Base-by-base conservation (phyloP, 2,113 vertebrate genomes). In the Syngnathus floridae region DNA sequence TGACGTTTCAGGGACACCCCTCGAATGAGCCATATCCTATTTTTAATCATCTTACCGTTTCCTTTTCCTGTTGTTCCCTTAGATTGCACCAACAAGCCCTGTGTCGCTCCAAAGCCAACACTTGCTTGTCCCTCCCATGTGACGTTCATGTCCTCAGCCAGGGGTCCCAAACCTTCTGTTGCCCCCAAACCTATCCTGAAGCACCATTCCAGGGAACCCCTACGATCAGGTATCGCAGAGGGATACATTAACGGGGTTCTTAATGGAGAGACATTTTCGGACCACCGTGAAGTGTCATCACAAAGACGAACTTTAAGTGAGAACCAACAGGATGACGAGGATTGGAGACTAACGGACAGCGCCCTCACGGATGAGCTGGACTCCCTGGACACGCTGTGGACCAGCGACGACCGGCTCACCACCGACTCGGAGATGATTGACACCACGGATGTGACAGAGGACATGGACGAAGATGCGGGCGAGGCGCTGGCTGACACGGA, bases 101-200 rank as follows among this genome's bases (percentile, higher is more conserved):
- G 93, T 71, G 78, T 95, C 78, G 93, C 94, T 87, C 94, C 93
- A 1, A 95, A 95, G 88, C 93, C 93, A 72, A 92, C 91, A 85
- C 88, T 91, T 74, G 74, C 88, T 26, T 79, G 89, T 83, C 86
- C 90, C 52, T 76, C 88, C 76, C 84, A 81, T 41, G 87, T 91
- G 66, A 93, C 81, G 82, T 89, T 89, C 65, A 79, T 86, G 77
- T 88, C 92, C 71, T 81, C 88, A 88, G 82, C 89, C 40, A 91
- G 93, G 84, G 92, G 93, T 54, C 92, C 92, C 1, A 98, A 95
- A 79, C 95, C 94, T 65, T 93, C 89, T 37, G 89, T 98, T 3
- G 94, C 95, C 74, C 95, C 94, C 0, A 97, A 97, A 86, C 95
- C 95, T 64, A 93, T 61, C 8, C 40, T 43, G 59, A 61, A 91